Base-by-base conservation (phyloP, 2,113 vertebrate genomes). In the Pionites leucogaster region DNA sequence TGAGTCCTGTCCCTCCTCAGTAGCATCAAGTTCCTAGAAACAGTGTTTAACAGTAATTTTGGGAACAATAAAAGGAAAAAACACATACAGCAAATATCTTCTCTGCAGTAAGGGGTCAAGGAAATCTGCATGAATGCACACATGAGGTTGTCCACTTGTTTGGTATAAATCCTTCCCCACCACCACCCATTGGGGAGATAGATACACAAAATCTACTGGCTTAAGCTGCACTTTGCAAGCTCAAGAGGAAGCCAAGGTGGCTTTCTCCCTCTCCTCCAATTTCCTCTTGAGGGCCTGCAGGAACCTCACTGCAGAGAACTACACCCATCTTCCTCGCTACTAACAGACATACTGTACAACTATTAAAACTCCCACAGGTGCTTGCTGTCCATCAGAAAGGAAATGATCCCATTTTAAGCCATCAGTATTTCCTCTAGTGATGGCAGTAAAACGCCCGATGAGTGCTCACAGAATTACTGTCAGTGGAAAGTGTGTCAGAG, bases 321-420 rank as follows among this genome's bases (percentile, higher is more conserved):
- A 75, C 79, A 29, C 83, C 70, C n/a, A 1, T 44, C 90, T 33
- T 59, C 82, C 92, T 50, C 3, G 0, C 86, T 87, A 37, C 94
- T 75, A 29, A 37, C 93, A 96, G 82, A 59, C 79, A 33, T 9
- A 53, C 88, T 4, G 44, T 28, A 33, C 79, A 33, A 96, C 95
- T 89, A 94, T 88, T 96, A 94, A 76, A 80, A 35, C 95, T 96
- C 96, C 96, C 96, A 92, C 95, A 95, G 96, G 96, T 96, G 93
- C 93, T 44, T 11, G 89, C 94, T 96, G 97, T 96, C 96, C 95
- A 84, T 97, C 97, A 97, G 92, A 60, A 90, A 96, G 96, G 97
- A 97, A 97, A 97, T 94, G 93, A 97, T 96, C 97, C 97, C 95
- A 78, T 94, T 96, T 97, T 49, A 97, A 97, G 96, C 96, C 97